Conservation (phyloP, 2,113 vertebrate species). For the Podarcis raffonei region DNA sequence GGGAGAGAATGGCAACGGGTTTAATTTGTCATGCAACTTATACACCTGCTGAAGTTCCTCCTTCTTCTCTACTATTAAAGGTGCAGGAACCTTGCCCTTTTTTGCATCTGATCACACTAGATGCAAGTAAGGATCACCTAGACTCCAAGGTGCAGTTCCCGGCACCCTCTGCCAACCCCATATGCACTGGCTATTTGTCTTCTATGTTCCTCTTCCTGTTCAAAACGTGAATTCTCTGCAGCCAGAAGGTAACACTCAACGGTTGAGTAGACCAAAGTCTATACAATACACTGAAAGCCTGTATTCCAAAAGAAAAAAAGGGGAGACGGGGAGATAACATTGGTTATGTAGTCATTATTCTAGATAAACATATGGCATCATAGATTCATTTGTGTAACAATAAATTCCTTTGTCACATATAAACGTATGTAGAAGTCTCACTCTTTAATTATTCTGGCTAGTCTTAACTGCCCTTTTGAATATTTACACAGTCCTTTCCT, state of each 20-base stretch:
- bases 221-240: neutral
- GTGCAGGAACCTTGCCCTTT: no score
- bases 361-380: conserved; percentile 20
- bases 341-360: conserved; percentile 23
- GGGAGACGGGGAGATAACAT: no score
- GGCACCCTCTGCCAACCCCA: neutral
- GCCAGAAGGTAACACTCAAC: neutral
- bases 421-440: conserved; percentile 48
- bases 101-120: no score
- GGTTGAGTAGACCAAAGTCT: neutral
- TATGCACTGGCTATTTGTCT: neutral
- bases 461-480: conserved; percentile 24
- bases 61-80: no score
- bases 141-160: neutral
- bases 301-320: neutral
- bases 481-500: conserved; percentile 34
- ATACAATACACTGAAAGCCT: conserved; percentile 3
- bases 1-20: neutral
- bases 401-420: conserved; percentile 29
- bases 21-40: neutral
- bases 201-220: neutral
- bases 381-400: conserved; percentile 32
- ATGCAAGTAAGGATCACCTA: neutral
- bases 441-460: conserved; percentile 46
- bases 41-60: no score